phyloP scores from a whole-genome alignment of 2,113 vertebrate genomes.

The Ovis canadensis region DNA sequence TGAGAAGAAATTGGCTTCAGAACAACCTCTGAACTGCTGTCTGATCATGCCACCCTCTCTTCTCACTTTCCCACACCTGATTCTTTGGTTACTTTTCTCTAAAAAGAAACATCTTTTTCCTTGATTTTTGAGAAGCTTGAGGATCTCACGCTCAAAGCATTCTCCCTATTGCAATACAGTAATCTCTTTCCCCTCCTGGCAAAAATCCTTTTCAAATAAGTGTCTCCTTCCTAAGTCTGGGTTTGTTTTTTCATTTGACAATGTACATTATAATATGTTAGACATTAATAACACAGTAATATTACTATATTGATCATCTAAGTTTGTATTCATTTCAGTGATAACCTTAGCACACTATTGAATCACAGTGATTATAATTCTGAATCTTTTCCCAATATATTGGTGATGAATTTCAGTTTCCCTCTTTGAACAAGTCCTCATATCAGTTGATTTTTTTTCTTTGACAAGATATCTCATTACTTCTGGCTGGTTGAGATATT shows the following conservation, averaged over 20 bases:
- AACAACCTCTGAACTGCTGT: background rate
- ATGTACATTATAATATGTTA: background rate
- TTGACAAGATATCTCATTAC: background rate
- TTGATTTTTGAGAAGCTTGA: background rate
- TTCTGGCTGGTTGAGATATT: background rate
- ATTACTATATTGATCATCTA: background rate
- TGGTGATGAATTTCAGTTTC: background rate
- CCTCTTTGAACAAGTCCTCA: background rate
- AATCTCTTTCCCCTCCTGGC: background rate
- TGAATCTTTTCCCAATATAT: background rate
- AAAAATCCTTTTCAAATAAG: background rate
- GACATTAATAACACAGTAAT: background rate
- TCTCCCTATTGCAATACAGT: background rate
- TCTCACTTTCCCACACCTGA: background rate
- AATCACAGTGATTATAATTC: background rate
- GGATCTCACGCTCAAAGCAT: background rate
- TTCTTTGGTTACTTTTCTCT: background rate
- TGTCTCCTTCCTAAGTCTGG: background rate
- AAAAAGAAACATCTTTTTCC: background rate
- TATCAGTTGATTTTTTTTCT: background rate
- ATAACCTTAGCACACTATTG: background rate
- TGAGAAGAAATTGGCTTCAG: background rate
- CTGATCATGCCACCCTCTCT: background rate
- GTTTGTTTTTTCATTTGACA: background rate
- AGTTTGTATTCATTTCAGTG: background rate